These are phyloP conservation scores for Porites cylindrica DNA, from an alignment of 92 coral and sea anemone genomes.

Conservation along the genomic window DNA sequence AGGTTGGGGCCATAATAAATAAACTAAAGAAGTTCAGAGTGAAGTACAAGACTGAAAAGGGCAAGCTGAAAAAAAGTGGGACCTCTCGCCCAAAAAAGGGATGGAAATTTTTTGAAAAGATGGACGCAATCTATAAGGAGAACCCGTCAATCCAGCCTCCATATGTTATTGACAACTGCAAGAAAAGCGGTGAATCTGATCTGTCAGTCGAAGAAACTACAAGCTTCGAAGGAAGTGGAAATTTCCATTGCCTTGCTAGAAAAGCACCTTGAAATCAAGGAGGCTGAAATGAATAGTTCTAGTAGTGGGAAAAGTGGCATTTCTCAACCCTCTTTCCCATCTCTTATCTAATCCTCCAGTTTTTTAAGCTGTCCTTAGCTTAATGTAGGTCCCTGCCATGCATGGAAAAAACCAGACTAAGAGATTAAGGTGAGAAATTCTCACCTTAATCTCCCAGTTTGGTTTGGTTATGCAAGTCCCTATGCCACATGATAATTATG, in stretches of 20 bases:
- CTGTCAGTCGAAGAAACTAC: slow-evolving; percentile 1
- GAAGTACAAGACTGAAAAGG: slow-evolving; percentile 41
- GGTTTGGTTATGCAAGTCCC: neutral
- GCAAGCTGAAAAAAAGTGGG: slow-evolving; percentile 28
- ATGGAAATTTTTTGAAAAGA: no score
- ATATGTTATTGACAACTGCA: neutral
- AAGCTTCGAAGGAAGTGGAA: neutral
- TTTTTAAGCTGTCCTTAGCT: slow-evolving; percentile 12
- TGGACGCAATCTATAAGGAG: slow-evolving; percentile 32
- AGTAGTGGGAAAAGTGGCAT: slow-evolving; percentile 18
- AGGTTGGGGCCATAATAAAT: slow-evolving; percentile 20
- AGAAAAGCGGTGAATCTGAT: slow-evolving; percentile 19
- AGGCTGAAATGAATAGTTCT: slow-evolving; percentile 11
- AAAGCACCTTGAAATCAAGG: slow-evolving; percentile 19
- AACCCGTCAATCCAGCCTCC: slow-evolving; percentile 6
- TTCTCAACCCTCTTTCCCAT: slow-evolving; percentile 19
- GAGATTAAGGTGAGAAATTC: slow-evolving; percentile 15
- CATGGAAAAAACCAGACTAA: slow-evolving; percentile 5
- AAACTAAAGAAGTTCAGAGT: slow-evolving; percentile 29
- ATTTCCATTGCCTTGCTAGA: slow-evolving; percentile 15
- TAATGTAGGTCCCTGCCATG: slow-evolving; percentile 14
- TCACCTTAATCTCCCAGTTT: slow-evolving; percentile 13
- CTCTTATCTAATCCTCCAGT: slow-evolving; percentile 17
- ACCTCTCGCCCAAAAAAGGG: neutral
- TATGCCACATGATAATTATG: slow-evolving; percentile 8